Percentiles rank a stretch among this genome's conserved stretches.
phyloP scores from a whole-genome alignment of 2,113 vertebrate species.

The Myotis yumanensis region DNA sequence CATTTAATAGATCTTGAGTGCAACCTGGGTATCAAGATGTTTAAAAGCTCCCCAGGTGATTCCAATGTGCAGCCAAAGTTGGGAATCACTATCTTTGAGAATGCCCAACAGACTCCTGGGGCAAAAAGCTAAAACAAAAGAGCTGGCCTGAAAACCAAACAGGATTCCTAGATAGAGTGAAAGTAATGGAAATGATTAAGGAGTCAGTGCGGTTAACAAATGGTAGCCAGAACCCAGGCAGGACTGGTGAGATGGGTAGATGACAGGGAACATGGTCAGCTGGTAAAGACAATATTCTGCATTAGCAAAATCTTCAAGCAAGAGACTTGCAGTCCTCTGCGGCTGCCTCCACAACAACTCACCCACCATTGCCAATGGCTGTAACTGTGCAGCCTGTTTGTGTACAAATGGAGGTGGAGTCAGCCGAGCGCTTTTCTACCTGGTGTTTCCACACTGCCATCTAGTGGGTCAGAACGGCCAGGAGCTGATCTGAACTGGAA shows the following conservation, averaged over 20 bases:
- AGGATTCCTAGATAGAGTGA: neutral
- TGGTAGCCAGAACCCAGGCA: neutral
- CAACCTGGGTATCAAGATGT: neutral
- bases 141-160: neutral
- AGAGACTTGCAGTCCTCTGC: neutral
- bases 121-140: neutral
- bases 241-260: neutral
- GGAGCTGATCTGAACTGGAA: neutral
- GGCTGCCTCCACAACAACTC: neutral
- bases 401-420: neutral
- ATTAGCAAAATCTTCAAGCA: neutral
- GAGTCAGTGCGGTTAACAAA: neutral
- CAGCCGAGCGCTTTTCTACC: neutral
- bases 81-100: neutral
- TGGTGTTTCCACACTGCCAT: slow-evolving; percentile 79
- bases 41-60: neutral
- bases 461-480: slow-evolving; percentile 72
- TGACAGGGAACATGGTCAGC: neutral
- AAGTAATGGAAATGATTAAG: neutral
- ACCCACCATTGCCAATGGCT: neutral
- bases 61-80: neutral
- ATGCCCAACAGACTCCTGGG: neutral
- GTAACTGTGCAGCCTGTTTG: neutral
- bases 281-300: neutral
- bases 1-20: neutral